A percentile compares a stretch with the other conserved stretches of the same genome.
Evolutionary conservation across 2,113 vertebrate genomes (phyloP).

Genomic region (Grammomys dolichurus): DNA sequence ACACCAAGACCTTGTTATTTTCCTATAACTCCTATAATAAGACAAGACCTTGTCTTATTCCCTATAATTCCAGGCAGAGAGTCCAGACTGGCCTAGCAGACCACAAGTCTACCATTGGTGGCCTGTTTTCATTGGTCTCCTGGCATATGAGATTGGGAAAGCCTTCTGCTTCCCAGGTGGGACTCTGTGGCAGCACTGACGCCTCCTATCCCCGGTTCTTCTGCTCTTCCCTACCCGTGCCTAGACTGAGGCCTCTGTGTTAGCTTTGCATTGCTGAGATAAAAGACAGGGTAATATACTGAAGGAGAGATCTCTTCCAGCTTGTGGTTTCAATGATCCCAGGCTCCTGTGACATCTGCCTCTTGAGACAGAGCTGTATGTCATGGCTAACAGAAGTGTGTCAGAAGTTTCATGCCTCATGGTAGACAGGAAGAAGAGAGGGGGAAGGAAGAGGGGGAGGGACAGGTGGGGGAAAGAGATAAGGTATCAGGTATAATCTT

Average conservation of each 20-base stretch:
- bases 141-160: fast-evolving
- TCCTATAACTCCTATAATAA: too few relatives aligned
- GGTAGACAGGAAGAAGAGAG: not conserved
- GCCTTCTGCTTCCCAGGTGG: not conserved
- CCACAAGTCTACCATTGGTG: too few relatives aligned
- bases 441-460: too few relatives aligned
- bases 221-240: not conserved
- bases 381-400: not conserved
- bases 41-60: too few relatives aligned
- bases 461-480: not conserved
- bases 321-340: not conserved
- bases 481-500: not conserved
- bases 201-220: not conserved
- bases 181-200: too few relatives aligned
- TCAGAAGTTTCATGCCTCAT: not conserved
- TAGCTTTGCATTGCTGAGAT: not conserved
- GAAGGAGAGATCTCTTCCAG: not conserved
- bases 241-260: not conserved
- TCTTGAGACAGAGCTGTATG: not conserved
- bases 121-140: not conserved
- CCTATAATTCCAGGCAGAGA: too few relatives aligned
- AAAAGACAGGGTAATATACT: not conserved
- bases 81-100: too few relatives aligned
- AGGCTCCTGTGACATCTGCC: too few relatives aligned
- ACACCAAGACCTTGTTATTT: too few relatives aligned